Evolutionary conservation across 2,113 vertebrate genomes (phyloP), one percentile per base, ranked within the genome.

Genomic region (Lophochroa leadbeateri): DNA sequence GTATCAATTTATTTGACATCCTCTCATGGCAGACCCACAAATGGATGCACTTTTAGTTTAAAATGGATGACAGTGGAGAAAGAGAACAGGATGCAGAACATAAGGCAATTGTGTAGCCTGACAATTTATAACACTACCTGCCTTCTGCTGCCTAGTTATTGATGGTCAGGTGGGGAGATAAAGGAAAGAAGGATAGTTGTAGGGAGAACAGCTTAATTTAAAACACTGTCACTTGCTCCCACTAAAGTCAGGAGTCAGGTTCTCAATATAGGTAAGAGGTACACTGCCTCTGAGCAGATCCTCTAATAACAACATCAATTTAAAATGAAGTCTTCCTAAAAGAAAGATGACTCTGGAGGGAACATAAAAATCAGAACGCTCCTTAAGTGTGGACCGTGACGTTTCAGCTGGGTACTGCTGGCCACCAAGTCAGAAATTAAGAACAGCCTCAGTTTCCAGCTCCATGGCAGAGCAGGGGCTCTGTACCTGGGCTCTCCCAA

Each of bases 61-160:
- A 97, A 96, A 97, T 84, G 83, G 94, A 97, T 97, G 95, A 90
- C 75, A 91, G 79, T 3, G 16, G 37, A 37, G 64, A 57, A 91
- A 76, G 52, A 91, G 94, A 97, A 94, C 82, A 93, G 96, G 92
- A 97, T 96, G 78, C 88, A 86, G 92, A 97, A 96, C 94, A 96
- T 69, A 93, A 96, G 61, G 90, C 95, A 93, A 83, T 82, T 88
- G 97, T 88, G 86, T 96, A 95, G 83, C 89, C 72, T 95, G 93
- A 96, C 88, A 95, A 96, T 97, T 97, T 96, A 96, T 96, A 96
- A 95, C 53, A 75, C 83, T 93, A 96, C 97, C 96, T 96, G 91
- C 88, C 61, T 95, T 94, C 88, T 93, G 82, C 92, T 93, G 70
- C 85, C 71, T 83, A 43, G 68, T 96, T 96, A 95, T 97, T 97